Base-by-base conservation (phyloP, 2,888 invertebrate species). In the Geotrupes spiniger region DNA sequence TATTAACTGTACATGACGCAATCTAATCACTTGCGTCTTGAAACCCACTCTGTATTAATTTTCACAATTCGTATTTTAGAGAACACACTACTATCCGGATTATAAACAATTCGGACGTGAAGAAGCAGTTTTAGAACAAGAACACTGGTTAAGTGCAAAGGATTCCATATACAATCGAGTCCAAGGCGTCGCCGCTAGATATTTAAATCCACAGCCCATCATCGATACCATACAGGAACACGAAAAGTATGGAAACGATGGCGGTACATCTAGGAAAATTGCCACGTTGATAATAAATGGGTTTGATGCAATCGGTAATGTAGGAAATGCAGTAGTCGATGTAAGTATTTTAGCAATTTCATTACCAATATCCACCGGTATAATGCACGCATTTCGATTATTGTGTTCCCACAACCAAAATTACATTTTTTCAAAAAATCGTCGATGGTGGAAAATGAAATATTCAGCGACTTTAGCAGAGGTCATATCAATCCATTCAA, bases 161-260 rank as follows among this genome's bases (percentile, higher is more conserved):
- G 71, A 72, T 42, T 60, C 69, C 6, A 57, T 63, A 41, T 73
- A 72, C 47, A 64, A 63, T 1, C 52, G 61, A 9, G 57, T 67
- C 2, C 72, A 72, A 44, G 47, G 66, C 28, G 58, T 66, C 36
- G 65, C 66, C 1, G 68, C 66, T 1, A 56, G 59, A 49, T 56
- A 70, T 63, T 45, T 59, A 64, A 25, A 71, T 62, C 85, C 87
- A 0, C 77, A 79, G 54, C 88, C 90, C 0, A 75, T 90, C 50
- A 80, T 90, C 15, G 90, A 90, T 61, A 81, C 80, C n/a, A 85
- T 87, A 57, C 75, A 72, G 33, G 89, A 89, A 67, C 78, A 84
- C 41, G 88, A 90, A 41, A 90, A 89, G 63, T 90, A 87, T 65
- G 89, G 89, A 12, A 90, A 90, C 64, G 78, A 75, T 41, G 89